Conservation (phyloP, 2,797 vertebrate genomes). For the Hemitrygon akajei region DNA sequence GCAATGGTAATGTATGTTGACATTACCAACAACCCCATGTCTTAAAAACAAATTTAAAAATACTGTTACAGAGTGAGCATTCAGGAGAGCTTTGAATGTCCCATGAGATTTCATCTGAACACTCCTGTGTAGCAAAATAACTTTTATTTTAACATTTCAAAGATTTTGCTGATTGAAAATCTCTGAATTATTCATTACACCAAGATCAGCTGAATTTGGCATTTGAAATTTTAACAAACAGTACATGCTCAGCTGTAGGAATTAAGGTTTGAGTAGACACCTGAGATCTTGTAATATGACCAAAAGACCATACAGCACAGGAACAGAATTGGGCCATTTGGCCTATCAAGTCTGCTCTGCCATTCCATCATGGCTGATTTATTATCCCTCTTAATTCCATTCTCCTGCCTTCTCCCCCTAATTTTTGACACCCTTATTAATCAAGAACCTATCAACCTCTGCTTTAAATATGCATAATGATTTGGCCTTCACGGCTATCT, state of each 20-base stretch:
- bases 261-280: background rate
- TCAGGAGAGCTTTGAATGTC: background rate
- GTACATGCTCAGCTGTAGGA: background rate
- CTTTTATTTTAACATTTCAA: background rate
- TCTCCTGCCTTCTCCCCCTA: too few relatives aligned
- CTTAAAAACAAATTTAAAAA: background rate
- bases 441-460: too few relatives aligned
- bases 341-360: too few relatives aligned
- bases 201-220: background rate
- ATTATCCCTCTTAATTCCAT: too few relatives aligned
- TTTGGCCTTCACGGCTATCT: too few relatives aligned
- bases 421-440: too few relatives aligned
- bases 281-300: too few relatives aligned
- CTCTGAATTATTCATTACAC: slow-evolving; percentile 16
- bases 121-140: background rate
- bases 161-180: background rate
- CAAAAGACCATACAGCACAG: too few relatives aligned
- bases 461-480: too few relatives aligned
- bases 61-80: background rate
- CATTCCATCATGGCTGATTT: too few relatives aligned
- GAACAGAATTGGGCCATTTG: too few relatives aligned
- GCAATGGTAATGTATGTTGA: background rate
- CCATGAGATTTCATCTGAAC: background rate
- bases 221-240: slow-evolving; percentile 7
- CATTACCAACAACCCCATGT: background rate